These are phyloP conservation scores for Apteryx mantelli DNA, from an alignment of 2,113 vertebrate genomes.

Conservation along the genomic window DNA sequence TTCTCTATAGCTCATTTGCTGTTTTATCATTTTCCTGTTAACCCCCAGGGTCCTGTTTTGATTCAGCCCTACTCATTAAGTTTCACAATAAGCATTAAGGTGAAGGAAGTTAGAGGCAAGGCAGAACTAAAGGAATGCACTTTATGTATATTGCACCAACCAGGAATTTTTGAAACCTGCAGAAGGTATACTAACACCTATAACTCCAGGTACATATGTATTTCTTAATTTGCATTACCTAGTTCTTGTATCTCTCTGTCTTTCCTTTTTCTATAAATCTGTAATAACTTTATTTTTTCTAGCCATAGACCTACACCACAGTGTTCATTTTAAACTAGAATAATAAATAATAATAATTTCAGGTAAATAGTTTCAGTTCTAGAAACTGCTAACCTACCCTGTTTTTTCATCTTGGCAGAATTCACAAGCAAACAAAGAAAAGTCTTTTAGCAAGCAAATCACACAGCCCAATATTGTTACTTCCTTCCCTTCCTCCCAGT, in stretches of 20 bases:
- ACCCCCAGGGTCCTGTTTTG: background rate
- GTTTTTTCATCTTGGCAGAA: background rate
- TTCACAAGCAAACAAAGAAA: background rate
- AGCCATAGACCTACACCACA: background rate
- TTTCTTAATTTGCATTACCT: background rate
- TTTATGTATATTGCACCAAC: background rate
- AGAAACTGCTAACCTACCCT: background rate
- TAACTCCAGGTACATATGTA: background rate
- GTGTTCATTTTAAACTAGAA: background rate
- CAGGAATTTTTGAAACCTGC: background rate
- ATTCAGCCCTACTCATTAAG: constrained; percentile 4
- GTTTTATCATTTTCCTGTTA: constrained; percentile 1
- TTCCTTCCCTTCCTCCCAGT: background rate
- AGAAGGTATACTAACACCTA: background rate
- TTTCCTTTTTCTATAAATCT: background rate
- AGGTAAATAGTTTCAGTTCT: background rate
- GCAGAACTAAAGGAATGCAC: background rate
- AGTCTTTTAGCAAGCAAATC: background rate
- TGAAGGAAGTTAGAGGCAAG: background rate
- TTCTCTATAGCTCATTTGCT: constrained; percentile 17
- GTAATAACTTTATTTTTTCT: background rate
- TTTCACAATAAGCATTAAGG: background rate
- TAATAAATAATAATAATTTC: background rate
- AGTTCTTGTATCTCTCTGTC: background rate
- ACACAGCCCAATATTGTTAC: background rate